Evolutionary conservation across 2,797 vertebrate genomes (phyloP).

Genomic region (Neopelma chrysocephalum): DNA sequence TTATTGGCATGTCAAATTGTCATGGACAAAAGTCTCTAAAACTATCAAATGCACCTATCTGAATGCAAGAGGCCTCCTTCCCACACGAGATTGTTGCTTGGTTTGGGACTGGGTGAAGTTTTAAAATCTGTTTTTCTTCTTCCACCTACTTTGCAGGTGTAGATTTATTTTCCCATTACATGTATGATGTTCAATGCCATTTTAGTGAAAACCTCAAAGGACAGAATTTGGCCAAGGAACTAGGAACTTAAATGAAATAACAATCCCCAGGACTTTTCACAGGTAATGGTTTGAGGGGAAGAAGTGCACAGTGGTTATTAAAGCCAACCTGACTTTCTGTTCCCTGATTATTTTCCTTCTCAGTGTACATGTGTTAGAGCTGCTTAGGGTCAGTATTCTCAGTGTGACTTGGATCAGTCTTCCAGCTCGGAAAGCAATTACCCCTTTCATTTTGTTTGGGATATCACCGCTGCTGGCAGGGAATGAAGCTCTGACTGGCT

Average conservation of each 20-base stretch:
- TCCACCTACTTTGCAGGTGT: neutral
- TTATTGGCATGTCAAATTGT: neutral
- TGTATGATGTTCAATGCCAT: neutral
- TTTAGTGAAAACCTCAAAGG: neutral
- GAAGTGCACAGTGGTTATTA: neutral
- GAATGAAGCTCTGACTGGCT: neutral
- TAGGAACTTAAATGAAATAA: neutral
- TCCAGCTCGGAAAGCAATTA: conserved; percentile 5
- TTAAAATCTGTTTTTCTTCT: neutral
- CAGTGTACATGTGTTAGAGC: neutral
- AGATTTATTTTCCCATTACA: neutral
- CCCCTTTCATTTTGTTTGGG: neutral
- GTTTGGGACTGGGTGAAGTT: neutral
- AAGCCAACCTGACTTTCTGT: neutral
- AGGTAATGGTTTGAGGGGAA: neutral
- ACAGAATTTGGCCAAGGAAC: neutral
- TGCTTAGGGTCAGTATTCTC: conserved; percentile 7
- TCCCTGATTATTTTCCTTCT: conserved; percentile 23
- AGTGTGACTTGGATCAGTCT: neutral
- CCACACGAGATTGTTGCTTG: neutral
- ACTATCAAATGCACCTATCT: neutral
- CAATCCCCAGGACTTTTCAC: neutral
- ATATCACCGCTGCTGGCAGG: neutral
- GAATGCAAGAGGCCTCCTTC: neutral
- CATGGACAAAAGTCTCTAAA: neutral